Percentiles rank a stretch among this genome's conserved stretches.
These are phyloP conservation scores for Manis pentadactyla DNA, from an alignment of 2,797 vertebrate species.

Conservation along the genomic window DNA sequence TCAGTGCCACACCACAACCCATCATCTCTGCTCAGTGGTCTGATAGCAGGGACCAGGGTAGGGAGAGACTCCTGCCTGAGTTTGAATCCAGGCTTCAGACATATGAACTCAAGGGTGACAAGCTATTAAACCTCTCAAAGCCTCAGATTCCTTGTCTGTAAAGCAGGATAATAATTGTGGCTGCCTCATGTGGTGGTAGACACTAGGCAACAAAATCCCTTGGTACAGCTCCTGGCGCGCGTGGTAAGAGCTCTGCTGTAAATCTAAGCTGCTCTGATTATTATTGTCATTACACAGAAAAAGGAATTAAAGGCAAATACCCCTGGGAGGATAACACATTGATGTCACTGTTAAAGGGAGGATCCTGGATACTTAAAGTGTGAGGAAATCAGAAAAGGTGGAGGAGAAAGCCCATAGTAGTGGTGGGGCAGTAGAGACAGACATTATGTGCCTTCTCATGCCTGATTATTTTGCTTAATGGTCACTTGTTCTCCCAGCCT, in stretches of 20 bases:
- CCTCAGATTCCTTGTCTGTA: neutral
- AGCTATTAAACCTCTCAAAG: neutral
- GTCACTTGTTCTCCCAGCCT: neutral
- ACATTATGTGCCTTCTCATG: neutral
- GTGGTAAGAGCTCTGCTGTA: neutral
- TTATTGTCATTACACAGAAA: neutral
- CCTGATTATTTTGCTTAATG: neutral
- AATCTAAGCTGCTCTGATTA: neutral
- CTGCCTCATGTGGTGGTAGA: neutral
- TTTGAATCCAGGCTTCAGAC: neutral
- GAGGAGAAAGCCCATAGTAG: too few relatives aligned
- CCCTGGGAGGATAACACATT: neutral
- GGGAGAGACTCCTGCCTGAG: neutral
- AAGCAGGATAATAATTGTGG: neutral
- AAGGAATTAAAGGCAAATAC: neutral
- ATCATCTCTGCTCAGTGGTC: neutral
- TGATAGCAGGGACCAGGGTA: neutral
- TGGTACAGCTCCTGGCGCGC: neutral
- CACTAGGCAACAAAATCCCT: neutral
- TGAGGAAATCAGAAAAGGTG: neutral
- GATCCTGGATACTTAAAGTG: neutral
- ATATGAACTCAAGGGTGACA: neutral
- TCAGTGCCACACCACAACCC: neutral
- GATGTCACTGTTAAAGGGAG: neutral
- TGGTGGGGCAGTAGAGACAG: neutral